These are phyloP conservation scores for Xerus rutilus DNA, from an alignment of 2,797 vertebrate species.

Conservation along the genomic window DNA sequence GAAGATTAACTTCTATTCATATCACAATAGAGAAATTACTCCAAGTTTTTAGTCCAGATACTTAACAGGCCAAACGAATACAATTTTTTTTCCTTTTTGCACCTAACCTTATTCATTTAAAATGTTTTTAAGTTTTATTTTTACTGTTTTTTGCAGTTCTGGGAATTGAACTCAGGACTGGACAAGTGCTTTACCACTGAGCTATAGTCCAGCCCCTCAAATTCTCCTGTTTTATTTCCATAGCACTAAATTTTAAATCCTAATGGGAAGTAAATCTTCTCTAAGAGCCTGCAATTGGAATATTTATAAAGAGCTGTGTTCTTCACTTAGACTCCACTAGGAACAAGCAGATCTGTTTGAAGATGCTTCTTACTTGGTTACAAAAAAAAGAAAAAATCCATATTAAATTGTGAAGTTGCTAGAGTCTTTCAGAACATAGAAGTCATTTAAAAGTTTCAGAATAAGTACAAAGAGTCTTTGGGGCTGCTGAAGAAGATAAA, in stretches of 20 bases:
- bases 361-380: not conserved
- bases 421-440: constrained; percentile 49
- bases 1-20: constrained; percentile 3
- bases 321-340: not conserved
- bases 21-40: constrained; percentile 21
- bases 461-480: constrained; percentile 64
- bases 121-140: not conserved
- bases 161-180: not conserved
- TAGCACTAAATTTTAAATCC: not conserved
- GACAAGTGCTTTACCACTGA: not conserved
- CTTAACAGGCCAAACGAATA: not conserved
- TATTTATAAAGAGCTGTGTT: constrained; percentile 9
- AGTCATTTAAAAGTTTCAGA: constrained; percentile 68
- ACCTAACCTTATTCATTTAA: constrained; percentile 55
- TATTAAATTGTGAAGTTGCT: constrained; percentile 35
- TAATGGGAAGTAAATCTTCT: not conserved
- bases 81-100: not conserved
- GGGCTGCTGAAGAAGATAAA: constrained; percentile 61
- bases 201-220: not conserved
- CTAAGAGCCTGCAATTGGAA: not conserved
- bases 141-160: too few relatives aligned
- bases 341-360: not conserved
- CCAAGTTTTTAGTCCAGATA: not conserved
- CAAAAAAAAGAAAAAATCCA: constrained; percentile 22
- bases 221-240: not conserved